A percentile compares a stretch with the other conserved stretches of the same genome.
phyloP scores from a whole-genome alignment of 2,113 vertebrate species.

The Sceloporus undulatus region DNA sequence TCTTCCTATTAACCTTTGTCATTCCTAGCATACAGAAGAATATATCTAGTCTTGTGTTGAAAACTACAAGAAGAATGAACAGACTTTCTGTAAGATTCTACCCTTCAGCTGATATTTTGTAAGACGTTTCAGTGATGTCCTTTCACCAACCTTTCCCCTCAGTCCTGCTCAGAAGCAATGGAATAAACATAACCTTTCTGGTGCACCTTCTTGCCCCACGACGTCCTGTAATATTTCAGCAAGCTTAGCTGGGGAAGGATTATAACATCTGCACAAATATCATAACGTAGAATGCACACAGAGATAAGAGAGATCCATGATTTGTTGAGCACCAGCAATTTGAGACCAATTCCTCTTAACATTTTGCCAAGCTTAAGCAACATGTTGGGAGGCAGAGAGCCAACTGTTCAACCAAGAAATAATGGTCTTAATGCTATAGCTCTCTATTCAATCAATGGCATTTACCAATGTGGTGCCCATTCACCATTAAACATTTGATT shows the following conservation, averaged over 20 bases:
- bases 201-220: neutral
- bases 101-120: neutral
- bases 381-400: too few relatives aligned
- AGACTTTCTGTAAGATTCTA: neutral
- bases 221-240: neutral
- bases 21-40: neutral
- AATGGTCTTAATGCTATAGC: too few relatives aligned
- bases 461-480: too few relatives aligned
- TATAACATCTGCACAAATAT: neutral
- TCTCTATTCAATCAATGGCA: too few relatives aligned
- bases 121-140: neutral
- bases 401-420: too few relatives aligned
- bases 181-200: slow-evolving; percentile 17
- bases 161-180: neutral
- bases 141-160: neutral
- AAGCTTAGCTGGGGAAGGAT: neutral
- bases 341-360: neutral
- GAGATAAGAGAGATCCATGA: neutral
- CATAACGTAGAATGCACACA: neutral
- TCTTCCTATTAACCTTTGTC: neutral
- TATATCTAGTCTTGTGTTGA: neutral
- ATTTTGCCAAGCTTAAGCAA: too few relatives aligned
- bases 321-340: neutral
- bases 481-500: too few relatives aligned
- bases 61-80: neutral